phyloP scores from a whole-genome alignment of 2,113 vertebrate species.

The Grantiella picta region DNA sequence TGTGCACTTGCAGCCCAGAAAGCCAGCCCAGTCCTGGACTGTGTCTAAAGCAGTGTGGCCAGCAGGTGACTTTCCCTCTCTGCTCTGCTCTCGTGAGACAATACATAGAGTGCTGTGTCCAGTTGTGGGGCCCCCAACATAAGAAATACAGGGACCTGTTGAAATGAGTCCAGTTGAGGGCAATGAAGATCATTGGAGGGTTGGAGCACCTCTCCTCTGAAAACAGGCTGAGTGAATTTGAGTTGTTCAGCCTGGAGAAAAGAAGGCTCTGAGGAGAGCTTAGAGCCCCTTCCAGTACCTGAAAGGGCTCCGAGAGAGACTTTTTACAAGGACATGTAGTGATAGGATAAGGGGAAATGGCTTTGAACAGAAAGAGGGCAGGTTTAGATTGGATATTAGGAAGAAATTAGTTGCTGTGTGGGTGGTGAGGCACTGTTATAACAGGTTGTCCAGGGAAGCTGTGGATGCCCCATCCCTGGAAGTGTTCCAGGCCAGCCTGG shows the following conservation, averaged over 20 bases:
- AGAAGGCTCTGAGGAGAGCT: neutral
- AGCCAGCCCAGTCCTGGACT: neutral
- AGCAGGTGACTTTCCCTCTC: neutral
- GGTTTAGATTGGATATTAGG: neutral
- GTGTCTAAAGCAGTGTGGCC: neutral
- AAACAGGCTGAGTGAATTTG: neutral
- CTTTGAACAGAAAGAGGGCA: neutral
- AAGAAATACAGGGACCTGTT: neutral
- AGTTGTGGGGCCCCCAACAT: neutral
- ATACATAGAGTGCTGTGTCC: neutral
- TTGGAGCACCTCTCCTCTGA: neutral
- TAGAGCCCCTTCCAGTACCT: neutral
- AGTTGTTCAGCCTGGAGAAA: neutral
- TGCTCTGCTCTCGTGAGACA: neutral
- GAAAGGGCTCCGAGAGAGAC: neutral
- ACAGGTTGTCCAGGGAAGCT: neutral
- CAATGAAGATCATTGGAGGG: neutral
- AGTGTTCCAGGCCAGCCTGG: neutral
- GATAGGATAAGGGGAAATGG: neutral
- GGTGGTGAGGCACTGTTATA: neutral
- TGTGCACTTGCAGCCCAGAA: neutral
- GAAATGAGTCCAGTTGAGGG: neutral
- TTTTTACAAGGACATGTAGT: neutral
- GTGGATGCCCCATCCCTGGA: neutral
- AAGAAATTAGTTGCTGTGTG: neutral